phyloP scores from a whole-genome alignment of 2,797 vertebrate genomes.

The Propithecus perrieri region DNA sequence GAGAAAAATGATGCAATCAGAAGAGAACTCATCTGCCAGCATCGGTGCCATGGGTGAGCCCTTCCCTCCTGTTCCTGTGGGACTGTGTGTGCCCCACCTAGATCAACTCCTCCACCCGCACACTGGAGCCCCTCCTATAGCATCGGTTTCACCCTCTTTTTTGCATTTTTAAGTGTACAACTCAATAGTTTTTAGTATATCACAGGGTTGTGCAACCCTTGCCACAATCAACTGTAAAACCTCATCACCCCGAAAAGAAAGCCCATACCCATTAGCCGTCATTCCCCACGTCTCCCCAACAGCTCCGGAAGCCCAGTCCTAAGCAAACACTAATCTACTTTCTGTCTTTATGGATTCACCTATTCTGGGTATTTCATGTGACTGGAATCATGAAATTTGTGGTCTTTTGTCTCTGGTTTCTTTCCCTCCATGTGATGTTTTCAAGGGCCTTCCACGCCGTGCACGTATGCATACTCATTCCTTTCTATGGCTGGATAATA shows the following conservation, averaged over 20 bases:
- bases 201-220: neutral
- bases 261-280: no score
- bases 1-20: neutral
- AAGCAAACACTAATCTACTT: neutral
- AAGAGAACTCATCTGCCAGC: neutral
- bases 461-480: neutral
- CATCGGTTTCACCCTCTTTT: no score
- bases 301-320: neutral
- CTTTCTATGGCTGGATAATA: neutral
- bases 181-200: neutral
- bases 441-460: neutral
- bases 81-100: neutral
- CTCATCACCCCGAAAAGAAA: neutral
- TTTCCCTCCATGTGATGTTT: neutral
- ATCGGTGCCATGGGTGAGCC: no score
- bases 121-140: neutral
- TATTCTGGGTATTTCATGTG: neutral
- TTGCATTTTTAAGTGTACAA: neutral
- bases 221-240: neutral
- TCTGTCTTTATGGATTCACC: neutral
- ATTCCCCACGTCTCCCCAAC: neutral
- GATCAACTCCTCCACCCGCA: neutral
- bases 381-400: neutral
- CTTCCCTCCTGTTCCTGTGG: accelerated
- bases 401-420: neutral